Conservation (phyloP, 2,113 vertebrate genomes). For the Protomyctophum bolini region DNA sequence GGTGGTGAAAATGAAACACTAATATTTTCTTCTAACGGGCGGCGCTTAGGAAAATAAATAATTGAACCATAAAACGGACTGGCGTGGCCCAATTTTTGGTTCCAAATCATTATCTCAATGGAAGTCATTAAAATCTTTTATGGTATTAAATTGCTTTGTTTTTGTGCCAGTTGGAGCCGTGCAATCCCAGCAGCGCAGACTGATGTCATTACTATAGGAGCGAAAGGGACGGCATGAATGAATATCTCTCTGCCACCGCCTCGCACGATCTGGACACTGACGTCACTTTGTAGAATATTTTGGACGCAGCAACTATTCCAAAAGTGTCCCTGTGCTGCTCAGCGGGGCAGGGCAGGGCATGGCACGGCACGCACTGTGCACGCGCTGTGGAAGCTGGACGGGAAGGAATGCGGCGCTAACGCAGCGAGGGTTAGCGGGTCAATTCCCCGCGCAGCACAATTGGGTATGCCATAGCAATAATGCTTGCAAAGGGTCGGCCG, state of each 20-base stretch:
- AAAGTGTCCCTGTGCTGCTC: background rate
- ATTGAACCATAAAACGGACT: constrained; percentile 38
- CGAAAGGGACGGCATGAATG: constrained; percentile 28
- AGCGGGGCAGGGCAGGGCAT: background rate
- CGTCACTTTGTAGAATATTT: constrained; percentile 2
- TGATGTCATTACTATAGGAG: constrained; percentile 23
- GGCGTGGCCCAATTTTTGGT: constrained; percentile 31
- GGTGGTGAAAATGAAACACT: constrained; percentile 9
- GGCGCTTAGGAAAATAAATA: constrained; percentile 31
- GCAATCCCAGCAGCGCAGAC: constrained; percentile 15
- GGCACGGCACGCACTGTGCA: too few relatives aligned
- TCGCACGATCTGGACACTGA: background rate
- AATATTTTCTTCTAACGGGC: constrained; percentile 23
- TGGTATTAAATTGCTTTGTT: constrained; percentile 48
- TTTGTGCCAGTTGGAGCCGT: constrained; percentile 30
- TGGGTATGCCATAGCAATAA: too few relatives aligned
- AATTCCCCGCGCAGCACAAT: too few relatives aligned
- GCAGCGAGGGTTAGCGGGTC: background rate
- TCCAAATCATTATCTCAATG: constrained; percentile 58
- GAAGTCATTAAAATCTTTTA: constrained; percentile 48
- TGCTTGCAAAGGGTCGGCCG: too few relatives aligned
- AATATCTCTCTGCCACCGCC: background rate
- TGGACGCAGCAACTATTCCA: background rate
- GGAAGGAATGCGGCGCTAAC: background rate
- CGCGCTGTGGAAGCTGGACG: too few relatives aligned